Conservation (phyloP, 1,140 invertebrate genomes). For the Drosophila ambigua region DNA sequence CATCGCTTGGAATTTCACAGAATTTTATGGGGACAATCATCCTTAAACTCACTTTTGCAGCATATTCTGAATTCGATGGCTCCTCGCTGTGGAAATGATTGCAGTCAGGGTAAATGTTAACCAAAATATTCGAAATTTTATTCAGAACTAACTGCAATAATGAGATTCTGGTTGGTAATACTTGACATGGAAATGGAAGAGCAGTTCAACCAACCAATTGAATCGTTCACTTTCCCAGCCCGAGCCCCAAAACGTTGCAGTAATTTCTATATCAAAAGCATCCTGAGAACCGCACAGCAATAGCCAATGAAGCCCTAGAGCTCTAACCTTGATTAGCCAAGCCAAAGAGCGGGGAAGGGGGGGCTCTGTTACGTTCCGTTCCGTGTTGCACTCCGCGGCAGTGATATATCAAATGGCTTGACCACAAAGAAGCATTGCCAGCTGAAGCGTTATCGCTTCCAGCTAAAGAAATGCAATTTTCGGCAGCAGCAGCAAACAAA, state of each 20-base stretch:
- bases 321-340: slow-evolving; percentile 37
- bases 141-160: too few relatives aligned
- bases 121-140: too few relatives aligned
- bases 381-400: slow-evolving; percentile 10
- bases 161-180: too few relatives aligned
- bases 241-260: slow-evolving; percentile 17
- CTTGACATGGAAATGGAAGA: too few relatives aligned
- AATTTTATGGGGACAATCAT: neutral
- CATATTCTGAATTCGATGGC: too few relatives aligned
- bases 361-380: neutral
- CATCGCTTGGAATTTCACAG: too few relatives aligned
- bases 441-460: slow-evolving; percentile 63
- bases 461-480: slow-evolving; percentile 75
- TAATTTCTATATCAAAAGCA: slow-evolving; percentile 80
- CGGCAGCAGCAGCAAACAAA: slow-evolving; percentile 31
- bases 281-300: slow-evolving; percentile 61
- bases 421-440: slow-evolving; percentile 41
- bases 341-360: neutral
- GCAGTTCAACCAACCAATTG: neutral
- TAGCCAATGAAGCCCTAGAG: slow-evolving; percentile 32
- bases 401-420: slow-evolving; percentile 70
- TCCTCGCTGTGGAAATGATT: neutral
- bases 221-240: slow-evolving; percentile 15
- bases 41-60: too few relatives aligned
- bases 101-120: too few relatives aligned